phyloP scores from a whole-genome alignment of 1,140 invertebrate genomes.

The Nasonia longicornis region DNA sequence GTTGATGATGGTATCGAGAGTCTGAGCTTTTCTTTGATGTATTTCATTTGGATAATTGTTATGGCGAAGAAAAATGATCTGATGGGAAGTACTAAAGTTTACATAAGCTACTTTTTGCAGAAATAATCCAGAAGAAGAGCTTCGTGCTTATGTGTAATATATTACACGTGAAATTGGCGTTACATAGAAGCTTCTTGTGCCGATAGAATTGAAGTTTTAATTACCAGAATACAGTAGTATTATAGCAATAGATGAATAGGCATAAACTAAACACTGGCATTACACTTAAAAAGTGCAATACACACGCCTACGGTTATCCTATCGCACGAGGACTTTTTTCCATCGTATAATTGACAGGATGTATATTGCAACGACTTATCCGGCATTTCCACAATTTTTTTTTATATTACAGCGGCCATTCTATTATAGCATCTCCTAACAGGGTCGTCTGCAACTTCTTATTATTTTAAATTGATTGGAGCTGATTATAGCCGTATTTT shows the following conservation, averaged over 20 bases:
- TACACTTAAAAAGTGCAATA: not conserved
- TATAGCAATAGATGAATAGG: not conserved
- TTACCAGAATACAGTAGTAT: not conserved
- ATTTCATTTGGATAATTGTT: too few species aligned
- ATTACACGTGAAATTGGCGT: too few species aligned
- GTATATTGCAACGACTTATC: constrained; percentile 14
- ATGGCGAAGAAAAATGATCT: too few species aligned
- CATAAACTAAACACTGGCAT: not conserved
- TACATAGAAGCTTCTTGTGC: too few species aligned
- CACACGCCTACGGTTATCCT: not conserved
- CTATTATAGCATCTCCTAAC: not conserved
- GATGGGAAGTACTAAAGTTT: too few species aligned
- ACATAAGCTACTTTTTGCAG: too few species aligned
- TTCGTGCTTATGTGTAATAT: too few species aligned
- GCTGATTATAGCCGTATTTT: not conserved
- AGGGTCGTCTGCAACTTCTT: not conserved
- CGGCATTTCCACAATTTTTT: not conserved
- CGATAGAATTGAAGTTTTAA: not conserved
- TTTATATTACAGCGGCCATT: not conserved
- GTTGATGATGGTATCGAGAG: too few species aligned
- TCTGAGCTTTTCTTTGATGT: too few species aligned
- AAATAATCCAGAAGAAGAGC: too few species aligned
- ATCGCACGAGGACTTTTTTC: not conserved
- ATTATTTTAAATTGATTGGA: not conserved
- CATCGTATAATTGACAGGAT: constrained; percentile 14